A percentile compares a stretch with the other conserved stretches of the same genome.
Conservation (phyloP, 2,113 vertebrate species). For the Pedionomus torquatus region DNA sequence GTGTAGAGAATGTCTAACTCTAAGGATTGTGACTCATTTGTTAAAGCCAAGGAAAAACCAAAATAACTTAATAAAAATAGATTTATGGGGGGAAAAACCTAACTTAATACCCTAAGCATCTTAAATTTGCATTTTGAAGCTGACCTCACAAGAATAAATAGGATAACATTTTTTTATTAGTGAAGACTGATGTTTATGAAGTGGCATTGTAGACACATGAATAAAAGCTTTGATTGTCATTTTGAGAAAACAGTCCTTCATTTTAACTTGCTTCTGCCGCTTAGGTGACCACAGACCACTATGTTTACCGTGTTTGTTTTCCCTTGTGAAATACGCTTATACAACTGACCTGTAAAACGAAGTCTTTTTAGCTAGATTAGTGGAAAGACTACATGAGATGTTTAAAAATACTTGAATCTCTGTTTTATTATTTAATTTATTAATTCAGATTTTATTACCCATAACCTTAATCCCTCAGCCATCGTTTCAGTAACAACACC, state of each 20-base stretch:
- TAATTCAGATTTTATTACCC: not conserved
- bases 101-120: not conserved
- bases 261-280: not conserved
- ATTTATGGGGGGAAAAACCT: not conserved
- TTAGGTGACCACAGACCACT: not conserved
- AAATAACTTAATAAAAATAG: not conserved
- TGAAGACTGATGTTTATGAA: not conserved
- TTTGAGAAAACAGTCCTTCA: not conserved
- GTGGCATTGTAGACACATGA: fast-evolving
- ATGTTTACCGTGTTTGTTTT: not conserved
- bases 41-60: not conserved
- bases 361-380: not conserved
- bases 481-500: not conserved
- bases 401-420: not conserved
- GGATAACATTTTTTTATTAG: not conserved
- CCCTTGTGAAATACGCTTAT: not conserved
- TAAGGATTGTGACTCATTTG: fast-evolving
- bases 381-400: not conserved
- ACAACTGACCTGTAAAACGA: not conserved
- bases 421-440: not conserved
- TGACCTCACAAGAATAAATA: not conserved
- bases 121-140: not conserved
- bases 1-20: not conserved
- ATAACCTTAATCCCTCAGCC: not conserved
- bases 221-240: not conserved